Conservation (phyloP, 2,113 vertebrate species). For the Sinocyclocheilus rhinocerous region DNA sequence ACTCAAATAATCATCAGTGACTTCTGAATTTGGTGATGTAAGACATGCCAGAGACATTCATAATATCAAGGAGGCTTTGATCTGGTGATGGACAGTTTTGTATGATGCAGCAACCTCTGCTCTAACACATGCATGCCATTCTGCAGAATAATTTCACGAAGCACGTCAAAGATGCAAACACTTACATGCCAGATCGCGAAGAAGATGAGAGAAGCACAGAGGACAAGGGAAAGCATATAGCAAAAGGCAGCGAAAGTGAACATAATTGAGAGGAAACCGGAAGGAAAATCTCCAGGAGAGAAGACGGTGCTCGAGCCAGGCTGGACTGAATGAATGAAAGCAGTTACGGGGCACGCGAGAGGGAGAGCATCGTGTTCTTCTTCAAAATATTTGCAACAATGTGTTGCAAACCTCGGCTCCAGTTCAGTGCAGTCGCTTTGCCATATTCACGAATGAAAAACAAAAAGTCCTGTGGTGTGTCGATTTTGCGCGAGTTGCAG, state of each 20-base stretch:
- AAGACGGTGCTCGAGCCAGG: slow-evolving; percentile 35
- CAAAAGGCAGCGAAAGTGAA: slow-evolving; percentile 98
- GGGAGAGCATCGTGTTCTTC: slow-evolving; percentile 52
- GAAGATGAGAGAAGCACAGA: slow-evolving; percentile 94
- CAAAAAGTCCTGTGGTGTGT: slow-evolving; percentile 3
- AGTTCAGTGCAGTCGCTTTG: neutral
- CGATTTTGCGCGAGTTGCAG: slow-evolving; percentile 6
- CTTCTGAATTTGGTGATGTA: neutral
- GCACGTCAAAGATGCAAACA: slow-evolving; percentile 58
- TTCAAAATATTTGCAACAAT: slow-evolving; percentile 59
- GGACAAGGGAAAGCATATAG: slow-evolving; percentile 96
- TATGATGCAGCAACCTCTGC: slow-evolving; percentile 3
- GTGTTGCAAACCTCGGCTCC: slow-evolving; percentile 44
- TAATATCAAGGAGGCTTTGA: neutral
- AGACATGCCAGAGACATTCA: neutral
- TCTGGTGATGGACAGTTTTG: slow-evolving; percentile 4
- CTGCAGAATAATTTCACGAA: slow-evolving; percentile 22
- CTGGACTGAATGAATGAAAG: slow-evolving; percentile 38
- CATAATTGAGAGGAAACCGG: slow-evolving; percentile 68
- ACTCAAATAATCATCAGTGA: neutral
- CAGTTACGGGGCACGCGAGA: slow-evolving; percentile 56
- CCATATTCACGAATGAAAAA: slow-evolving; percentile 4
- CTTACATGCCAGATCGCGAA: slow-evolving; percentile 98
- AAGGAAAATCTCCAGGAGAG: slow-evolving; percentile 64
- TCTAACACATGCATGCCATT: slow-evolving; percentile 11